Evolutionary conservation across 2,888 invertebrate species (phyloP), one percentile per base, ranked within the genome.

Genomic region (Caenorhabditis sinica): DNA sequence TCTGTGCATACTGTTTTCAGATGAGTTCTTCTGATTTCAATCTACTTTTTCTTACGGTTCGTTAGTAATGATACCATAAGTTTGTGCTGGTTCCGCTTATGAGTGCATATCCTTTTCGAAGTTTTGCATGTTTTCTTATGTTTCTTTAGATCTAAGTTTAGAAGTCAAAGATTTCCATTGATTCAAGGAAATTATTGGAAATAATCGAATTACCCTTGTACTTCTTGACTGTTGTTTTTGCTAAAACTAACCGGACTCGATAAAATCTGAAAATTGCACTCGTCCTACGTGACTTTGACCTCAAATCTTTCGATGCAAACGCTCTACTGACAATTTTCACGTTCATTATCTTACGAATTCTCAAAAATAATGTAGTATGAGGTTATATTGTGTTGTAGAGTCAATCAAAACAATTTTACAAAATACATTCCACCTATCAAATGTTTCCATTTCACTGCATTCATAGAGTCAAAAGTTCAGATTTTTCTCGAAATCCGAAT

Each of bases 1-100:
- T 49, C 28, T 61, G 60, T 6, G 33, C 60, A 61, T 40, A 36
- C 49, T n/a, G 60, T 60, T 71, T 56, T n/a, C 60, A 17, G 23
- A 40, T 43, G 51, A 53, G 23, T 53, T 17, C 61, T 61, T 61
- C 30, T 73, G 40, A 65, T 56, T 28, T 56, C 6, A n/a, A 1
- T 9, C 1, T 8, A 2, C 5, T 17, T 45, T 43, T 20, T n/a
- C 11, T 40, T 36, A 58, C 25, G 45, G 11, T 65, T 49, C 43
- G 36, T 30, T 49, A 13, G 40, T 11, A 11, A 40, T 11, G 2
- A 11, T 69, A 36, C 28, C n/a, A 23, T 43, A 40, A 45, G 17
- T 66, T 45, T 43, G 13, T 45, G 20, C 43, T 65, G 20, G 61
- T 36, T 63, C 43, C 43, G 63, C 43, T 33, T 43, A 9, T 63